Conservation (phyloP, 2,113 vertebrate genomes). For the Ceyx melanurus region DNA sequence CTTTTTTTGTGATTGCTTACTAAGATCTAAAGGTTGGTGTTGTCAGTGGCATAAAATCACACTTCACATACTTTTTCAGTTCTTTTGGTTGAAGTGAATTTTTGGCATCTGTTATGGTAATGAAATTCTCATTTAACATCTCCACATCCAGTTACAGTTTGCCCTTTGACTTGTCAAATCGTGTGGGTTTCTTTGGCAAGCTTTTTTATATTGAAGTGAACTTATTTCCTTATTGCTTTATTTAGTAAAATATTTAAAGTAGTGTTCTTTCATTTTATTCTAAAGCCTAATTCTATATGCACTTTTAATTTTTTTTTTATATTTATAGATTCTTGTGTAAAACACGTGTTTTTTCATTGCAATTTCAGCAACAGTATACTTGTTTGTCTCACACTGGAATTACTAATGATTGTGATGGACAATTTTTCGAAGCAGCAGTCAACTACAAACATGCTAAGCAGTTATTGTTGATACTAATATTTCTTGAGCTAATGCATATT, state of each 20-base stretch:
- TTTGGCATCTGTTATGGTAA: background rate
- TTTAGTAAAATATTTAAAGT: slow-evolving; percentile 22
- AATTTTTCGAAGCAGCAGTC: slow-evolving; percentile 55
- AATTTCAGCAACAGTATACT: slow-evolving; percentile 24
- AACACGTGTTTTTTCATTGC: background rate
- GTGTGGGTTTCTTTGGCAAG: background rate
- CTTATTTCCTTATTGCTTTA: background rate
- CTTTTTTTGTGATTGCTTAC: slow-evolving; percentile 23
- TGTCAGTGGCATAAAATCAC: background rate
- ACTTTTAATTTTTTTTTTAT: background rate
- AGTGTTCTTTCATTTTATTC: background rate
- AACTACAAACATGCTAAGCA: slow-evolving; percentile 7
- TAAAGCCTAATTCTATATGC: background rate
- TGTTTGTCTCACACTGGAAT: slow-evolving; percentile 42
- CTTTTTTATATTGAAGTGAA: background rate
- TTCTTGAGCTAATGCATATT: slow-evolving; percentile 24
- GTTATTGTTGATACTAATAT: slow-evolving; percentile 15
- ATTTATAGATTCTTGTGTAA: slow-evolving; percentile 18
- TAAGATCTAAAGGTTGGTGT: slow-evolving; percentile 26
- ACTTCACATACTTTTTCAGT: background rate
- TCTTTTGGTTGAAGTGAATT: background rate
- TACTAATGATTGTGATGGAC: slow-evolving; percentile 38
- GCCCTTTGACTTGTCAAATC: background rate
- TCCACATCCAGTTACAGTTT: background rate
- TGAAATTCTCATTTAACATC: slow-evolving; percentile 8